Conservation (phyloP, 2,797 vertebrate genomes). For the Synanceia verrucosa region DNA sequence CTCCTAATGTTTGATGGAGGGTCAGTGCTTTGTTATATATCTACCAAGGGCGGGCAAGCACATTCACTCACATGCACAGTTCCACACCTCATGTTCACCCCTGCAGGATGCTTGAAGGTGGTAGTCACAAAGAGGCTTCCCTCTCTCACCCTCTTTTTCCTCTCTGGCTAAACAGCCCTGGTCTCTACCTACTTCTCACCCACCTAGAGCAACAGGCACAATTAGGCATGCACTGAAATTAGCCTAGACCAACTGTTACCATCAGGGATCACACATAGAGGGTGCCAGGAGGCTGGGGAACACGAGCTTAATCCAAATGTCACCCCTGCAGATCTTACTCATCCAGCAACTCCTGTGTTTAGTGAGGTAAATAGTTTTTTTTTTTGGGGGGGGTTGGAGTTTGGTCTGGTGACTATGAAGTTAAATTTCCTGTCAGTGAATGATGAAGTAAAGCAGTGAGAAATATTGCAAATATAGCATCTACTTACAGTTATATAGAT, state of each 20-base stretch:
- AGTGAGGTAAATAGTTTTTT: no score
- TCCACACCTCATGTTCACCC: slow-evolving; percentile 13
- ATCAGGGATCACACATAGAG: slow-evolving; percentile 26
- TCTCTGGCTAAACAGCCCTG: background rate
- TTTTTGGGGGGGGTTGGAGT: no score
- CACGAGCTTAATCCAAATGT: slow-evolving; percentile 6
- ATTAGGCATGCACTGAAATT: slow-evolving; percentile 52
- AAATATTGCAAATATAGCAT: background rate
- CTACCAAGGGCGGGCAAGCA: slow-evolving; percentile 62
- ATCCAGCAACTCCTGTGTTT: background rate
- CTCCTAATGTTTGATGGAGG: slow-evolving; percentile 73
- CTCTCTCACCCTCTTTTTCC: slow-evolving; percentile 6
- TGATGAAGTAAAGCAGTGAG: background rate
- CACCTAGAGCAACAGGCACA: slow-evolving; percentile 35
- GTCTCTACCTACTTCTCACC: slow-evolving; percentile 18
- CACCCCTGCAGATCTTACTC: background rate
- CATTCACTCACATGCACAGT: slow-evolving; percentile 25
- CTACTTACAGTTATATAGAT: background rate
- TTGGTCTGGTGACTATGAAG: no score
- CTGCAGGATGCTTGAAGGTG: slow-evolving; percentile 30
- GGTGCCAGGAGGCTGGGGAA: slow-evolving; percentile 18
- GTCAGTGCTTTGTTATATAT: slow-evolving; percentile 74
- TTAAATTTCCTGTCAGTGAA: no score
- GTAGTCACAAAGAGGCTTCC: slow-evolving; percentile 22
- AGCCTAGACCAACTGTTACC: slow-evolving; percentile 14